These are phyloP conservation scores for Pegea sp. DNA, from an alignment of 23 tunicate genomes.

Conservation along the genomic window DNA sequence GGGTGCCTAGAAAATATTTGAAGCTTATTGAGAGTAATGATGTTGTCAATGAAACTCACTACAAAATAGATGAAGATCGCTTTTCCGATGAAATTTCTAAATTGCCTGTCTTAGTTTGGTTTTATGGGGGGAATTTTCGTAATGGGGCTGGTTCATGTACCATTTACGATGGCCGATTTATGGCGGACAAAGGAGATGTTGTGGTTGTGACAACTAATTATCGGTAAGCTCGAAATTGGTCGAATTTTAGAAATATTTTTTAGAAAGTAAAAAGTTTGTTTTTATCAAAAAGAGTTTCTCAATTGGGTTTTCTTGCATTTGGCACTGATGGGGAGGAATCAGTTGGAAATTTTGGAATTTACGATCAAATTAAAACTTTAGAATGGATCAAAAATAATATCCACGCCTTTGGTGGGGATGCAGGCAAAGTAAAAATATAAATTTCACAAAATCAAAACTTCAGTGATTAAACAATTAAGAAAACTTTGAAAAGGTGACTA, in stretches of 20 bases:
- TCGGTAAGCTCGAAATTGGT: conserved; percentile 6
- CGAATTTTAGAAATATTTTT: not conserved
- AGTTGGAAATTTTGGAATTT: conserved; percentile 42
- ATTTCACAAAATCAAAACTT: not conserved
- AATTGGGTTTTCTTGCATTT: conserved; percentile 44
- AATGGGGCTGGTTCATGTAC: conserved; percentile 59
- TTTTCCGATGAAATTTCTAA: not conserved
- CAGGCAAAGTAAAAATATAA: conserved; percentile 12
- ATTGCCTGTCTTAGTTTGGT: conserved; percentile 50
- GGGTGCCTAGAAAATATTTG: conserved; percentile 34
- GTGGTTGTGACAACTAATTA: conserved; percentile 76
- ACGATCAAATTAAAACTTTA: conserved; percentile 43
- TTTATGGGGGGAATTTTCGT: conserved; percentile 68
- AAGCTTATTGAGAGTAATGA: conserved; percentile 2
- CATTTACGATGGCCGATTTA: conserved; percentile 43
- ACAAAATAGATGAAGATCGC: conserved; percentile 7
- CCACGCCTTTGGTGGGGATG: conserved; percentile 41
- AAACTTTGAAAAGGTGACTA: conserved; percentile 37
- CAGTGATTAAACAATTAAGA: too few species aligned
- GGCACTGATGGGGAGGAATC: conserved; percentile 33
- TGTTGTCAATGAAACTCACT: conserved; percentile 18
- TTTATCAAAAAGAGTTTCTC: conserved; percentile 25
- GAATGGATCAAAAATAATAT: conserved; percentile 49
- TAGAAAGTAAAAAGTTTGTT: not conserved
- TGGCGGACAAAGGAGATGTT: conserved; percentile 50